Percentiles rank a stretch among this genome's conserved stretches.
Evolutionary conservation across 2,797 vertebrate genomes (phyloP).

Genomic region (Bradypodion pumilum): DNA sequence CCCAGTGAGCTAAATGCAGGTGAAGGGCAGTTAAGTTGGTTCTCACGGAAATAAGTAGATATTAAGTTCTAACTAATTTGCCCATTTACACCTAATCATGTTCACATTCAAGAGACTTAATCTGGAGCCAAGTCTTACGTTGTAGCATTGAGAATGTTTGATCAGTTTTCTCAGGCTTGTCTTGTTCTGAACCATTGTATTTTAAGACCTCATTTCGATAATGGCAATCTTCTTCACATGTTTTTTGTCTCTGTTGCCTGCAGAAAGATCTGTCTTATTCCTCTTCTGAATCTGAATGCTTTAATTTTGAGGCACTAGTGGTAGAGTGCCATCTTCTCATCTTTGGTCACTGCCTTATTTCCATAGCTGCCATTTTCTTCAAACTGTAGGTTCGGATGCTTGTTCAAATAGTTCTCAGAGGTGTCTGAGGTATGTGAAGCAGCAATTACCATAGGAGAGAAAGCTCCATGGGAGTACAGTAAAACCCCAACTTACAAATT

Average conservation of each 20-base stretch:
- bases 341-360: neutral
- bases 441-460: neutral
- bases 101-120: neutral
- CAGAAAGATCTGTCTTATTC: neutral
- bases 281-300: neutral
- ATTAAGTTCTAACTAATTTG: neutral
- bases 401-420: neutral
- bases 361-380: neutral
- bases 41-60: neutral
- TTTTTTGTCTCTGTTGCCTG: neutral
- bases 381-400: neutral
- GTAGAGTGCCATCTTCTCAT: neutral
- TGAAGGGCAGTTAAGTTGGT: neutral
- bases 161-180: neutral
- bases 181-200: neutral
- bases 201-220: neutral
- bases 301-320: neutral
- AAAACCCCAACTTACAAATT: no score
- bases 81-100: no score
- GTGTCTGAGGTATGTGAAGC: neutral
- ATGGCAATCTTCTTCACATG: neutral
- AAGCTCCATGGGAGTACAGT: neutral
- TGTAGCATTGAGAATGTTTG: neutral
- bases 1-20: neutral
- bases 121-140: neutral